Base-by-base conservation (phyloP, 2,888 invertebrate species). In the Glyphotaelius pellucidus region DNA sequence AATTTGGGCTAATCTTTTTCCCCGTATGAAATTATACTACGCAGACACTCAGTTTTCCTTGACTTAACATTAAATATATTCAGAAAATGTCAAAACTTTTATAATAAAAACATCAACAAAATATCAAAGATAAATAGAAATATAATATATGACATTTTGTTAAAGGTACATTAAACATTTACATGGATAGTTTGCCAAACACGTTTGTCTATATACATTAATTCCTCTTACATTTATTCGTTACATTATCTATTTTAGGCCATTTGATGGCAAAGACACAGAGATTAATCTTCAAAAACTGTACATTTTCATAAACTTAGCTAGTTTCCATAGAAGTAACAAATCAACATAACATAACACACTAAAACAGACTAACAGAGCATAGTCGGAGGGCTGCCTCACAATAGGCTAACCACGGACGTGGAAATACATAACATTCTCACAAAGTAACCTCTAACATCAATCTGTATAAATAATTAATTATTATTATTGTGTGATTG, bases 181-280 rank as follows among this genome's bases (percentile, higher is more conserved):
- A 93, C 90, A 92, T 47, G 79, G 90, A 93, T 92, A 90, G 52
- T 90, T 91, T 67, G 67, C 91, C 92, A 93, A 92, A 93, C 83
- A 92, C 91, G 67, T 67, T 92, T 93, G 91, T 92, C 90, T 92
- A 92, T 92, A 84, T 93, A 92, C 92, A 92, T 47, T 47, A 86
- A n/a, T 47, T 52, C 52, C 67, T 79, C 80, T 89, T 79, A 89
- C 38, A 3, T 38, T 30, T 89, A 89, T 89, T 92, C 83, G 83
- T 91, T 90, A 91, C 90, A 91, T 92, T 92, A 92, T 90, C 80
- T 90, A 92, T 83, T 92, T 93, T 93, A 93, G 93, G 93, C 93
- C 93, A 93, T 93, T 93, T 88, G 67, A 93, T 93, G 93, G 93
- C 93, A 93, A 93, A 93, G 93, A 93, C 93, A 93, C 93, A 93